These are phyloP conservation scores for Silvanus unidentatus DNA, from an alignment of 2,888 invertebrate genomes.

Conservation along the genomic window DNA sequence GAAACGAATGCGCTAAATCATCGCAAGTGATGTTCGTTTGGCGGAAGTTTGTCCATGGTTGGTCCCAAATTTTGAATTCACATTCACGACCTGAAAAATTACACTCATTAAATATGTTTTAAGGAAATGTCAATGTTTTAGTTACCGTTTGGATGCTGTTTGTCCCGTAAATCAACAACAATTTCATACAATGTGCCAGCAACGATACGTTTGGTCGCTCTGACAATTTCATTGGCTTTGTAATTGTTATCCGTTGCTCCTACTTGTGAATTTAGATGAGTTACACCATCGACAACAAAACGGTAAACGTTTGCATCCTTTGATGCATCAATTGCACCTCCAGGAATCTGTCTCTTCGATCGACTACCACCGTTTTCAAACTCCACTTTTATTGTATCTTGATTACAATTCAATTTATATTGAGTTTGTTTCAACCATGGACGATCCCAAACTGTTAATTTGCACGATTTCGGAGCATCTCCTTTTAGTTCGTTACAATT, in stretches of 20 bases:
- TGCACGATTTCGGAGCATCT: conserved; percentile 41
- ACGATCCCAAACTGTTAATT: conserved; percentile 53
- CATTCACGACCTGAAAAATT: conserved; percentile 36
- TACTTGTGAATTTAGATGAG: background rate
- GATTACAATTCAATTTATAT: no score
- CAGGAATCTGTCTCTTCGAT: background rate
- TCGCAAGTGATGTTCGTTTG: conserved; percentile 46
- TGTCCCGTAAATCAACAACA: conserved; percentile 45
- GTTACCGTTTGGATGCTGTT: no score
- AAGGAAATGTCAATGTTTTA: no score
- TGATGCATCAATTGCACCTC: background rate
- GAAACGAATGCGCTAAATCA: conserved; percentile 12
- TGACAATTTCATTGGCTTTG: conserved; percentile 43
- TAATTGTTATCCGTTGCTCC: conserved; percentile 14
- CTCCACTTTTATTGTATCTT: background rate
- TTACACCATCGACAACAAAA: conserved; percentile 3
- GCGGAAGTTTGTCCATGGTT: conserved; percentile 51
- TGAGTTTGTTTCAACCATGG: conserved; percentile 36
- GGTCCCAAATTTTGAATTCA: conserved; percentile 51
- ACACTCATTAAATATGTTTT: conserved; percentile 35
- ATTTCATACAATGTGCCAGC: conserved; percentile 54
- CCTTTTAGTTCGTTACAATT: conserved; percentile 19
- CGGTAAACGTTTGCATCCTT: background rate
- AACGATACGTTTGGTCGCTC: conserved; percentile 50
- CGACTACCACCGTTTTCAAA: conserved; percentile 46